These are phyloP conservation scores for Mayetiola destructor DNA, from an alignment of 2,888 invertebrate genomes.

Conservation along the genomic window DNA sequence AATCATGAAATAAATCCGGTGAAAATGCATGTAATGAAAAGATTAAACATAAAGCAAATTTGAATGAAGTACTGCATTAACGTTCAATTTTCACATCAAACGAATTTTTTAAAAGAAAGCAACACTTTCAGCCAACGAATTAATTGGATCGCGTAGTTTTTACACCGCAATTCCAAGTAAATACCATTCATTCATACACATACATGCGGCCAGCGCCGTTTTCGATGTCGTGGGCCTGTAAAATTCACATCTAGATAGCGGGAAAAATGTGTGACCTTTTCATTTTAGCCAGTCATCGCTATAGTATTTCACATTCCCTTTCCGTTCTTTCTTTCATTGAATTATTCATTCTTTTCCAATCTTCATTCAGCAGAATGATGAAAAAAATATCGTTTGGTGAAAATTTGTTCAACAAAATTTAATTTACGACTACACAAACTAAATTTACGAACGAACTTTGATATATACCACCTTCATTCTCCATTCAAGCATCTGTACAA, in stretches of 20 bases:
- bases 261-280: background rate
- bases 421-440: slow-evolving; percentile 8
- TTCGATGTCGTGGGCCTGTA: too few species aligned
- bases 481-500: too few species aligned
- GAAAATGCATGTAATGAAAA: background rate
- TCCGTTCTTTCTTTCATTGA: background rate
- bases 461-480: too few species aligned
- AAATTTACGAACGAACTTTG: too few species aligned
- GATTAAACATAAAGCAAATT: background rate
- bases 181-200: too few species aligned
- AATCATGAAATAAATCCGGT: background rate
- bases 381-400: too few species aligned
- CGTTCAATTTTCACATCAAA: slow-evolving; percentile 1
- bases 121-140: background rate
- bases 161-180: too few species aligned
- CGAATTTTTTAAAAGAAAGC: background rate
- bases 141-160: too few species aligned
- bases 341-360: background rate
- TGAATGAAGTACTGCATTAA: slow-evolving; percentile 7
- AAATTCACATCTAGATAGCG: too few species aligned
- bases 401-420: slow-evolving; percentile 7
- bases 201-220: too few species aligned
- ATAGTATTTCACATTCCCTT: background rate
- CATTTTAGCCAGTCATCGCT: background rate
- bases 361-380: too few species aligned